Conservation (phyloP, 2,888 invertebrate genomes). For the Neoitamus cyanurus region DNA sequence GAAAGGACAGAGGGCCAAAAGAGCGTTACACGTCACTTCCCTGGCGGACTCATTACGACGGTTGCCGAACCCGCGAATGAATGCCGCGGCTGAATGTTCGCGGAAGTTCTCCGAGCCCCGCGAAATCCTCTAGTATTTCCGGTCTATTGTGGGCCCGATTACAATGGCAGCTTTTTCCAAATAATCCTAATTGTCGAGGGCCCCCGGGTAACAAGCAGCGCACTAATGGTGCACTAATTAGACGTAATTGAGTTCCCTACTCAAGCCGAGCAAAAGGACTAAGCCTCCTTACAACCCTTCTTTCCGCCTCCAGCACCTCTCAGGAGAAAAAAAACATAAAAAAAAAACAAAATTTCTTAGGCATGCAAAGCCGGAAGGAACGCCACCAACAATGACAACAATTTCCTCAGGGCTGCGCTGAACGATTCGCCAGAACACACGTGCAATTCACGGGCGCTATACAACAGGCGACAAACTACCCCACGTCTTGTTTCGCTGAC, state of each 20-base stretch:
- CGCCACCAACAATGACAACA: constrained; percentile 19
- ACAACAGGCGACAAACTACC: constrained; percentile 27
- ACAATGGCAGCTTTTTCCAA: constrained; percentile 10
- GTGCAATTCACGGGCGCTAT: constrained; percentile 12
- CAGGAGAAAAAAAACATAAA: neutral
- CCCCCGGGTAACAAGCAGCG: neutral
- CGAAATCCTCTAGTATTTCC: constrained; percentile 18
- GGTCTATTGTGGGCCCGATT: neutral
- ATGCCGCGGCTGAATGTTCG: neutral
- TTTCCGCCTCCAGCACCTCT: neutral
- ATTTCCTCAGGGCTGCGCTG: neutral
- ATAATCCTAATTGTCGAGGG: constrained; percentile 4
- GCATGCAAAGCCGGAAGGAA: constrained; percentile 19
- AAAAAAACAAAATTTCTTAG: neutral
- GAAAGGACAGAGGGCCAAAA: neutral
- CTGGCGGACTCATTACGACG: constrained; percentile 8
- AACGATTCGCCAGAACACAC: constrained; percentile 6
- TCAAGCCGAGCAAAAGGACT: constrained; percentile 5
- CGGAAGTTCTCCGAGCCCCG: neutral
- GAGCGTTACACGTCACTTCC: neutral
- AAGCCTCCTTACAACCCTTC: constrained; percentile 16
- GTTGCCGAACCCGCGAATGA: neutral
- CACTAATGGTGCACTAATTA: constrained; percentile 45
- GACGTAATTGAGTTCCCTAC: constrained; percentile 21
- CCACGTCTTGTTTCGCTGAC: constrained; percentile 39